Evolutionary conservation across 2,797 vertebrate genomes (phyloP), one percentile per base, ranked within the genome.

Genomic region (Jordanella pulchra): DNA sequence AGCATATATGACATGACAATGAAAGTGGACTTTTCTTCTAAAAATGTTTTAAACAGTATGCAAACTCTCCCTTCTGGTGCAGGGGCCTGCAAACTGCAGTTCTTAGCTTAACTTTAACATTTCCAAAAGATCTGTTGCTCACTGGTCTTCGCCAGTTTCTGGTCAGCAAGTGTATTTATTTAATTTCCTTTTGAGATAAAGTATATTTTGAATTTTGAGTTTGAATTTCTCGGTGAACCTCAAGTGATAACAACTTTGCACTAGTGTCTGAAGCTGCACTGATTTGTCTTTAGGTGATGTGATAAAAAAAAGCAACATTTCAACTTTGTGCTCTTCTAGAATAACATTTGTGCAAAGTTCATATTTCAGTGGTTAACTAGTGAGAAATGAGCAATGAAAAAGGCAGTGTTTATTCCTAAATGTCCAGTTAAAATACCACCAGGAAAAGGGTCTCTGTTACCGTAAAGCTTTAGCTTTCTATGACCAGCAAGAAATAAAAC

Each of bases 401-500:
- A 44, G 61, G 67, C 13, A 68, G 68, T 32, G 69, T 76, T 55
- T 69, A 64, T 48, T 39, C 15, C 51, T 65, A 72, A 65, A 81
- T 55, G 79, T 78, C 39, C 64, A 53, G 66, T 54, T 69, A 47
- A 69, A 75, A 58, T 64, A 27, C 25, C 44, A 58, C 21, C 30
- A 69, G 51, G 61, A 76, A 50, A 25, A 51, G 61, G 18, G 60
- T 58, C 18, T 71, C 80, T 65, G 78, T 76, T 75, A 42, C n/a
- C 56, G 6, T 68, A 78, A 73, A 84, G 77, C 83, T 69, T 32
- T 61, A 44, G 80, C 78, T 77, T 67, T 73, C 73, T 70, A 72
- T 10, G 55, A 70, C 61, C 85, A 39, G 75, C 77, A 82, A 73
- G 70, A 86, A 77, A 89, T 76, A 60, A 84, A 80, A 81, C 13